These are phyloP conservation scores for Rhinella marina DNA, from an alignment of 2,797 vertebrate species.

Conservation along the genomic window DNA sequence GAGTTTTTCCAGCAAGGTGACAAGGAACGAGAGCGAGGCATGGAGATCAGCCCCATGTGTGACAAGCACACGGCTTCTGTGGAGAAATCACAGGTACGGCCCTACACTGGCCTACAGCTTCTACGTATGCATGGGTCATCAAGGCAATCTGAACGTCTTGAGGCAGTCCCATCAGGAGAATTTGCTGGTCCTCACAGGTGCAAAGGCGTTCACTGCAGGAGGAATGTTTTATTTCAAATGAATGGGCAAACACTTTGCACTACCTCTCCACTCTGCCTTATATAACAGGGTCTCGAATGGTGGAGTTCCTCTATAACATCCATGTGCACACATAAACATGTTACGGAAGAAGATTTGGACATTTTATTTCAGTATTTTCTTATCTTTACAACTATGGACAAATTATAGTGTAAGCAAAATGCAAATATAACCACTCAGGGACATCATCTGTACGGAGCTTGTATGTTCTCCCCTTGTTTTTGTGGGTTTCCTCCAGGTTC, in stretches of 20 bases:
- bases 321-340: background rate
- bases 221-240: background rate
- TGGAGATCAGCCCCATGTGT: slow-evolving; percentile 99
- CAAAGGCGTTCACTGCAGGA: too few species aligned
- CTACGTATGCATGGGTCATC: background rate
- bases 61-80: slow-evolving; percentile 98
- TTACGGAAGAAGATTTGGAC: background rate
- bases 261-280: background rate
- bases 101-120: background rate
- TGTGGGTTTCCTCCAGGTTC: too few species aligned
- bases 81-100: slow-evolving; percentile 93
- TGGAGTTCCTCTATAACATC: background rate
- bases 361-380: too few species aligned
- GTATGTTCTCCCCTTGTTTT: too few species aligned
- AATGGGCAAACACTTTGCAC: background rate
- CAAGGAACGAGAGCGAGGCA: slow-evolving; percentile 92
- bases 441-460: too few species aligned
- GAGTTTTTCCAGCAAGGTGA: slow-evolving; percentile 99
- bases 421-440: too few species aligned
- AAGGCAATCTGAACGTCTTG: background rate
- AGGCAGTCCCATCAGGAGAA: background rate
- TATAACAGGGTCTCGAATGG: background rate
- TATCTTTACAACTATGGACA: too few species aligned
- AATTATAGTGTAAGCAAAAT: too few species aligned
- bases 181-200: too few species aligned